Percentiles rank a stretch among this genome's conserved stretches.
phyloP scores from a whole-genome alignment of 2,113 vertebrate genomes.

The Chloroceryle aenea region DNA sequence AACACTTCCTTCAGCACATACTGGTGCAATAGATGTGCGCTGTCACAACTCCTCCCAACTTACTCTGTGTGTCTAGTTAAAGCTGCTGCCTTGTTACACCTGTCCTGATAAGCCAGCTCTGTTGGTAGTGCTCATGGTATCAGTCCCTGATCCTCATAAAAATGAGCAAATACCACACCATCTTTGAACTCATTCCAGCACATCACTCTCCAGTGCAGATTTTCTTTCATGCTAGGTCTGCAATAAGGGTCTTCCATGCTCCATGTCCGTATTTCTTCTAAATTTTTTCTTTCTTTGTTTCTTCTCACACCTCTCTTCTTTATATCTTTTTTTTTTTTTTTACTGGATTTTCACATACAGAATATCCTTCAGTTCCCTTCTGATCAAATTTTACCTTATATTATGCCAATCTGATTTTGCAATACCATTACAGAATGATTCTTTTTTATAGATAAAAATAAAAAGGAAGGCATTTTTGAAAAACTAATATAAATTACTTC shows the following conservation, averaged over 20 bases:
- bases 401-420: neutral
- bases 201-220: neutral
- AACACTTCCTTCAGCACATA: neutral
- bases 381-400: neutral
- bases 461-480: neutral
- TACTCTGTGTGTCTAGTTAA: neutral
- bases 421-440: neutral
- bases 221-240: neutral
- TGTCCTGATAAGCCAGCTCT: neutral
- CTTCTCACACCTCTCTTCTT: neutral
- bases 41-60: neutral
- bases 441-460: neutral
- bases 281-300: neutral
- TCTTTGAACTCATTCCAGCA: neutral
- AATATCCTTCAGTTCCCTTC: neutral
- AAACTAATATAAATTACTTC: neutral
- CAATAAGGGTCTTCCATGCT: neutral
- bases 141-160: neutral
- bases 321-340: neutral
- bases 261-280: neutral
- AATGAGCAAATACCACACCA: neutral
- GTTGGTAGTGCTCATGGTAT: rapidly evolving
- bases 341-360: neutral
- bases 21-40: rapidly evolving
- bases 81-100: neutral